phyloP scores from a whole-genome alignment of 2,888 invertebrate species.

The Enchytraeus crypticus region DNA sequence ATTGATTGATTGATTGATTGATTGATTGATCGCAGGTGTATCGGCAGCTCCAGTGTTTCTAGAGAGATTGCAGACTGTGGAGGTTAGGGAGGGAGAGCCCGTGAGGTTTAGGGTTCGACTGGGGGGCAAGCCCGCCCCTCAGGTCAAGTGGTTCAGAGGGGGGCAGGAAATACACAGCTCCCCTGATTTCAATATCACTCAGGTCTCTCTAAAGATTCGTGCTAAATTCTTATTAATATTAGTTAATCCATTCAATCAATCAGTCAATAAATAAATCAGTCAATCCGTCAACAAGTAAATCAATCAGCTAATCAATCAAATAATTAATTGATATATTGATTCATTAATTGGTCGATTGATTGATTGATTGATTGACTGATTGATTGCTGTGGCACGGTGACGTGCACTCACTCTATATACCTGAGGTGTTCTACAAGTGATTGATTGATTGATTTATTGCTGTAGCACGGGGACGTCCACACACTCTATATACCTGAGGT shows the following conservation, averaged over 20 bases:
- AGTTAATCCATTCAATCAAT: too few relatives aligned
- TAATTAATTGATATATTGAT: neutral
- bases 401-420: neutral
- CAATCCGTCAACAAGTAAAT: too few relatives aligned
- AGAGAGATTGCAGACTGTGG: slow-evolving; percentile 66
- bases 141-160: slow-evolving; percentile 46
- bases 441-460: too few relatives aligned
- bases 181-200: slow-evolving; percentile 41
- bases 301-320: neutral
- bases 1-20: neutral
- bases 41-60: slow-evolving; percentile 73
- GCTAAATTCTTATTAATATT: too few relatives aligned
- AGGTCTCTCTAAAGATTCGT: slow-evolving; percentile 43
- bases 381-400: slow-evolving; percentile 28
- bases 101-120: slow-evolving; percentile 42
- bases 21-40: slow-evolving; percentile 55
- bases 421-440: slow-evolving; percentile 55
- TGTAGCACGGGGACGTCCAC: slow-evolving; percentile 60
- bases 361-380: neutral
- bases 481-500: slow-evolving; percentile 63
- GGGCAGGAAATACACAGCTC: slow-evolving; percentile 49
- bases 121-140: slow-evolving; percentile 41
- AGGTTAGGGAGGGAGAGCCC: slow-evolving; percentile 49
- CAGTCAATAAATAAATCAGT: too few relatives aligned
- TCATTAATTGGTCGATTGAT: neutral